Percentiles rank a stretch among this genome's conserved stretches.
Conservation (phyloP, 2,113 vertebrate genomes). For the Chrysemys picta region DNA sequence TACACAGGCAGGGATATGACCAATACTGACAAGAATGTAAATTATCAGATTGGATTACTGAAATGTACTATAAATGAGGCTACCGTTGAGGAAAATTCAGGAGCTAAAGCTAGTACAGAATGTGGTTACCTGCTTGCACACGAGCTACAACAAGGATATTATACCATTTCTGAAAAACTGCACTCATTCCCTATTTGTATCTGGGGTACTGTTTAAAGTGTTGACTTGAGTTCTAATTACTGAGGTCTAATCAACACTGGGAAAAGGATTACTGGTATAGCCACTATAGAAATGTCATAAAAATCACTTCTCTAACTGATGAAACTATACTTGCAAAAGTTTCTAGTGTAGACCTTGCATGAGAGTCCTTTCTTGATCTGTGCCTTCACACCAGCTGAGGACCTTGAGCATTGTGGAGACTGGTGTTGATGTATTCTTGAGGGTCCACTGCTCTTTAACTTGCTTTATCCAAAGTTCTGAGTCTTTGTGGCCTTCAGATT, state of each 20-base stretch:
- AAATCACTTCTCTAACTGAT: not conserved
- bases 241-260: no score
- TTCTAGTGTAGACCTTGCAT: not conserved
- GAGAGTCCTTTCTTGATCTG: not conserved
- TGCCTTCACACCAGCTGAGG: not conserved
- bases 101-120: not conserved
- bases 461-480: not conserved
- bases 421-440: not conserved
- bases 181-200: not conserved
- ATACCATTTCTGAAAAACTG: not conserved
- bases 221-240: not conserved
- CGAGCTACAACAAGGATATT: not conserved
- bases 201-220: not conserved
- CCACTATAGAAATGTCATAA: not conserved
- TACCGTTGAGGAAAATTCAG: not conserved
- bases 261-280: not conserved
- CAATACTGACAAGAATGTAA: not conserved
- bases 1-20: not conserved
- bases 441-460: not conserved
- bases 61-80: not conserved
- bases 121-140: not conserved
- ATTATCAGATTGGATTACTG: not conserved
- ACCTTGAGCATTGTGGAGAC: not conserved
- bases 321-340: not conserved
- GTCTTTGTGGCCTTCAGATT: not conserved